Evolutionary conservation across 2,888 invertebrate species (phyloP).

Genomic region (Lasioglossum vierecki): DNA sequence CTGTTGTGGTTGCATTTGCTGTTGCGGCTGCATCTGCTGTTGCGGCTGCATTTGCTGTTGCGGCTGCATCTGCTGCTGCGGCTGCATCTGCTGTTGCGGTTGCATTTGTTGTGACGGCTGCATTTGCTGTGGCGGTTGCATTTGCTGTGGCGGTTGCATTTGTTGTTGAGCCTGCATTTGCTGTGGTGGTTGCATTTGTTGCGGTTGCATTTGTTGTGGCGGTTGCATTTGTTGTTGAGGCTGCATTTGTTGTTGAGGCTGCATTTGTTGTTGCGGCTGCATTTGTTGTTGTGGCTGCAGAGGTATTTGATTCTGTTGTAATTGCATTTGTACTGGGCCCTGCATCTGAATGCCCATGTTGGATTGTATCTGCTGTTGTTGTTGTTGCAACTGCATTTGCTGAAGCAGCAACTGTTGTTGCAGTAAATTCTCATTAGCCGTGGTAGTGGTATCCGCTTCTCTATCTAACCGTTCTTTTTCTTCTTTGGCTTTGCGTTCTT

Average conservation of each 20-base stretch:
- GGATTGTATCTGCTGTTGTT: conserved; percentile 71
- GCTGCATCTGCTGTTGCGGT: conserved; percentile 71
- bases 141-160: conserved; percentile 71
- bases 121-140: conserved; percentile 51
- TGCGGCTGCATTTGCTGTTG: conserved; percentile 73
- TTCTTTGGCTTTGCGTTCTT: conserved; percentile 85
- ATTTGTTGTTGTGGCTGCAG: conserved; percentile 71
- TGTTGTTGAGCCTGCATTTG: conserved; percentile 76
- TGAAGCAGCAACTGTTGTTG: conserved; percentile 80
- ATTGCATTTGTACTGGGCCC: conserved; percentile 71
- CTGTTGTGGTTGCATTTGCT: conserved; percentile 71
- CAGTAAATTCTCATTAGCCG: conserved; percentile 72
- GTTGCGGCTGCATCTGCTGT: conserved; percentile 70
- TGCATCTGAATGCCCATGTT: conserved; percentile 82
- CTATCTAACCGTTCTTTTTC: conserved; percentile 84
- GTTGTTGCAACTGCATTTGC: conserved; percentile 78
- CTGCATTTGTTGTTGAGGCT: conserved; percentile 73
- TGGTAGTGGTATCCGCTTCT: conserved; percentile 75
- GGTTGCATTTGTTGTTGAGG: conserved; percentile 75
- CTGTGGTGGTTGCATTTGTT: conserved; percentile 70
- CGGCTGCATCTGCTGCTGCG: conserved; percentile 68
- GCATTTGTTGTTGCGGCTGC: conserved; percentile 67
- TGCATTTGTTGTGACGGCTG: conserved; percentile 27
- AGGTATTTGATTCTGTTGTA: conserved; percentile 73
- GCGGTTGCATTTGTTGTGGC: conserved; percentile 74